Percentiles rank a stretch among this genome's conserved stretches.
Evolutionary conservation across 92 coral and sea anemone species (phyloP).

Genomic region (Epizoanthus stellaris): DNA sequence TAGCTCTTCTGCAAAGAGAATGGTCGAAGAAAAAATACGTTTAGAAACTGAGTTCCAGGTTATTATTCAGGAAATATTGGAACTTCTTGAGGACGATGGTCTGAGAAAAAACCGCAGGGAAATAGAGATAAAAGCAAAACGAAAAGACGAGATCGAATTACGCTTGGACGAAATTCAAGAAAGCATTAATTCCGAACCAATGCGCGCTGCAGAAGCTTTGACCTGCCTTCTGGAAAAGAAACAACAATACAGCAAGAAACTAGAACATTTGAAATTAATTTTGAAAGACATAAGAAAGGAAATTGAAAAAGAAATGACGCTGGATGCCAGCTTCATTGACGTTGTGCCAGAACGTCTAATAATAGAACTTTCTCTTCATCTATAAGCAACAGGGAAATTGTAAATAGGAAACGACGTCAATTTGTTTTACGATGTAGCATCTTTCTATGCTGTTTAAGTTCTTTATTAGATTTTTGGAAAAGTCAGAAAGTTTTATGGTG

Average conservation of each 20-base stretch:
- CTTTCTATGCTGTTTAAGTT: too few species aligned
- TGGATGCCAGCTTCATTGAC: slow-evolving; percentile 8
- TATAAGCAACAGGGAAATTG: not conserved
- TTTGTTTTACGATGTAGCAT: too few species aligned
- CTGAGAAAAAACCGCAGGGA: not conserved
- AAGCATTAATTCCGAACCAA: slow-evolving; percentile 25
- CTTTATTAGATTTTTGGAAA: too few species aligned
- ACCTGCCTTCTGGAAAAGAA: slow-evolving; percentile 26
- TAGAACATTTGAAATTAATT: not conserved
- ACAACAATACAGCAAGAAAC: not conserved
- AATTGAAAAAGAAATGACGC: slow-evolving; percentile 12
- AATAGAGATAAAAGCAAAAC: slow-evolving; percentile 44
- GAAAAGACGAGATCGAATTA: slow-evolving; percentile 48
- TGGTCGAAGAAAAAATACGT: slow-evolving; percentile 21
- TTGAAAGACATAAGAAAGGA: slow-evolving; percentile 13
- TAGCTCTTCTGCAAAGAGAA: slow-evolving; percentile 13
- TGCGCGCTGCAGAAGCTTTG: slow-evolving; percentile 36
- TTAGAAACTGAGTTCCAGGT: slow-evolving; percentile 18
- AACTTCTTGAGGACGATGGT: slow-evolving; percentile 32
- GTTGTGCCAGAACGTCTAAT: slow-evolving; percentile 20
- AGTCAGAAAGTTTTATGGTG: too few species aligned
- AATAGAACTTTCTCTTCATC: slow-evolving; percentile 10
- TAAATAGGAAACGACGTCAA: too few species aligned
- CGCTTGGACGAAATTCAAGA: slow-evolving; percentile 46
- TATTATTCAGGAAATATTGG: slow-evolving; percentile 21